These are phyloP conservation scores for Gallinago nigripennis DNA, from an alignment of 2,797 vertebrate species.

Conservation along the genomic window DNA sequence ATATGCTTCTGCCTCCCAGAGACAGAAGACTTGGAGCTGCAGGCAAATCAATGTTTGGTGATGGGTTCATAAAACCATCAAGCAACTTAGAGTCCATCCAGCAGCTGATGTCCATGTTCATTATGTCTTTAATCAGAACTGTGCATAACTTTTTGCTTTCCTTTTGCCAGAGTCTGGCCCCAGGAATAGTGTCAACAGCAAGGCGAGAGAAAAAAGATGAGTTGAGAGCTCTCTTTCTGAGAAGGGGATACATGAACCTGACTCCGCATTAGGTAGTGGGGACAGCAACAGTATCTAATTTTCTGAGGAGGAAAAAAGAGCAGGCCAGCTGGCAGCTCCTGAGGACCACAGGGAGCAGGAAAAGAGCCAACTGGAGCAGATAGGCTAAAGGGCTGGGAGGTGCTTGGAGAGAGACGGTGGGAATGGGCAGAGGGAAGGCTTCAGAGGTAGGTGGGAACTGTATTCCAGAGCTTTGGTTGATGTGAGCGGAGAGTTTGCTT, in stretches of 20 bases:
- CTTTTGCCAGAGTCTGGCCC: not conserved
- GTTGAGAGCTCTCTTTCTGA: not conserved
- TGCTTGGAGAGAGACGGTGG: constrained; percentile 54
- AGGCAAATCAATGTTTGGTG: not conserved
- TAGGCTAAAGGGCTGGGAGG: constrained; percentile 19
- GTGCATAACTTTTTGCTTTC: not conserved
- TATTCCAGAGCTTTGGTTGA: not conserved
- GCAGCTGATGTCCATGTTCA: not conserved
- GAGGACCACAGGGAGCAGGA: constrained; percentile 41
- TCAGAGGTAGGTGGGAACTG: constrained; percentile 13
- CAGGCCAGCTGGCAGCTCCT: constrained; percentile 60
- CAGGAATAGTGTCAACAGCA: not conserved
- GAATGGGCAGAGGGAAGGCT: constrained; percentile 38
- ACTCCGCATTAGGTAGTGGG: constrained; percentile 9
- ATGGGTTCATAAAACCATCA: not conserved
- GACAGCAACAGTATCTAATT: constrained; percentile 44
- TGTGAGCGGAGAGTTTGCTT: not conserved
- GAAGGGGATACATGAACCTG: constrained; percentile 36
- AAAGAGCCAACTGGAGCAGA: constrained; percentile 53
- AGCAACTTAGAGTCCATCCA: not conserved
- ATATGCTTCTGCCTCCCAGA: not conserved
- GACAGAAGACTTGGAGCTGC: not conserved
- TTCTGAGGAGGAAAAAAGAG: constrained; percentile 10
- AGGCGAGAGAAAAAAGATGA: not conserved
- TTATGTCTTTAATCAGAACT: not conserved